Base-by-base conservation (phyloP, 2,797 vertebrate genomes). In the Phataginus tricuspis region DNA sequence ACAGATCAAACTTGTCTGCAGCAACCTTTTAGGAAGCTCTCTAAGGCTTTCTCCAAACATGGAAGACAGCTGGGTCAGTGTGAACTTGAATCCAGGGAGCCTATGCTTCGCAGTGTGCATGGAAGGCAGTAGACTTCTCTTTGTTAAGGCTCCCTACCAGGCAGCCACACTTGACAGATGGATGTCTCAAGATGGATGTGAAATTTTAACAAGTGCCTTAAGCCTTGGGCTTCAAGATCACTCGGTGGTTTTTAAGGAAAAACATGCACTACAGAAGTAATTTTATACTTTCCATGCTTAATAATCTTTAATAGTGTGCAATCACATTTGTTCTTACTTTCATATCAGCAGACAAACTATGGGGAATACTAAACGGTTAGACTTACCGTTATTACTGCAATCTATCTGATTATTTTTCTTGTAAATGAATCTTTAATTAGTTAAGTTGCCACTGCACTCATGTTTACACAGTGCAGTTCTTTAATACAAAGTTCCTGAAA, bases 231-330 rank as follows among this genome's bases (percentile, higher is more conserved):
- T 93, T 94, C 78, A 97, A 96, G 29, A 68, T 71, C 63, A 42
- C 23, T 18, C 12, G 90, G n/a, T 78, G 64, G 94, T 96, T 94
- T 45, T 97, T 88, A 96, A 97, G 83, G 74, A 53, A 97, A 85
- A 96, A 95, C 69, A 82, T 12, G 19, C 31, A 69, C 49, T 83
- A 42, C 39, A 59, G 61, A 80, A 82, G 79, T 68, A 96, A 82
- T 93, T 98, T 97, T 97, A 42, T 0, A 74, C 61, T 97, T 98
- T 69, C 92, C 86, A 94, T 97, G 42, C 59, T 95, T 96, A 97
- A 95, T 97, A 97, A 96, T 42, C 75, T 55, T 98, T 98, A 88
- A 94, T 66, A 61, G 80, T 93, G 39, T 94, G 29, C 27, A 87
- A 94, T 78, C 37, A 68, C n/a, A 86, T 95, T 97, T 97, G 77